A percentile compares a stretch with the other conserved stretches of the same genome.
Evolutionary conservation across 92 coral and sea anemone species (phyloP).

Genomic region (Porites rus): DNA sequence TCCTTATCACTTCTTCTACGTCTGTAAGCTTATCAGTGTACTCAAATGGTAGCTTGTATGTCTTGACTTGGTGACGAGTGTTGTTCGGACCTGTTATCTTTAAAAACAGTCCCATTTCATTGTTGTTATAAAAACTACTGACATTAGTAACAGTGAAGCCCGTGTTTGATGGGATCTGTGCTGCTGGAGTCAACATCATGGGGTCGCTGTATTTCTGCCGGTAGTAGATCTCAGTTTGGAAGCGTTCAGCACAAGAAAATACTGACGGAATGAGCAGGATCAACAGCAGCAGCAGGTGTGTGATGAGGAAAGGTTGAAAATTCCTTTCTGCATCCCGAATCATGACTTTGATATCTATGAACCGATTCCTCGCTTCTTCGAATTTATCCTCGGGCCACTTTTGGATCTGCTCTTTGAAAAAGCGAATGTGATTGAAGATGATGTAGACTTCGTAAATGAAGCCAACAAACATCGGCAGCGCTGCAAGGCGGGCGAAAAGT

Average conservation of each 20-base stretch:
- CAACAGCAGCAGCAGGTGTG: conserved; percentile 53
- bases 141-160: not conserved
- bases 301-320: conserved; percentile 59
- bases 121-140: not conserved
- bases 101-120: not conserved
- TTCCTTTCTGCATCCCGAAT: conserved; percentile 56
- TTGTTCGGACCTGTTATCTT: not conserved
- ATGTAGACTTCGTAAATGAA: conserved; percentile 61
- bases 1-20: conserved; percentile 35
- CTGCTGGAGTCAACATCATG: not conserved
- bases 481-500: conserved; percentile 36
- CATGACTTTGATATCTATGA: conserved; percentile 51
- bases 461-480: conserved; percentile 63
- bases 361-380: conserved; percentile 59
- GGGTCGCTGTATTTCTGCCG: not conserved
- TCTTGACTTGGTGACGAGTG: not conserved
- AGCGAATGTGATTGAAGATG: conserved; percentile 56
- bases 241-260: conserved; percentile 62
- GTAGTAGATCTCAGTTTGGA: conserved; percentile 57
- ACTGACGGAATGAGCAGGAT: conserved; percentile 58
- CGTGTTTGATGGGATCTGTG: not conserved
- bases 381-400: conserved; percentile 46
- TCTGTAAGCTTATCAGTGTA: conserved; percentile 22
- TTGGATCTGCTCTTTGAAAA: conserved; percentile 58
- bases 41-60: not conserved